Evolutionary conservation across 2,797 vertebrate species (phyloP), one percentile per base, ranked within the genome.

Genomic region (Meda fulgida): DNA sequence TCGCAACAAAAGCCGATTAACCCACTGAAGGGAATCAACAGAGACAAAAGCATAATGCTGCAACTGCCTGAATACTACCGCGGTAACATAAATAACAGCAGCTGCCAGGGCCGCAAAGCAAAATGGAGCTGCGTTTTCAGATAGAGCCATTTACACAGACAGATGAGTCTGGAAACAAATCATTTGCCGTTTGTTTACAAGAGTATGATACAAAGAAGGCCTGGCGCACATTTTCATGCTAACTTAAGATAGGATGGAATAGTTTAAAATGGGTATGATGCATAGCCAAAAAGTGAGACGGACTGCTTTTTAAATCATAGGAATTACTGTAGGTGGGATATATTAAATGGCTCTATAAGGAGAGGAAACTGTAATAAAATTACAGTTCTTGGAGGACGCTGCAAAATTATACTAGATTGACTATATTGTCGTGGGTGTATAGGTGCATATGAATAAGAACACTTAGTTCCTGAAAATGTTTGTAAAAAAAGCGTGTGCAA

Each of bases 81-180:
- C 40, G 5, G 26, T 60, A 83, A 76, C 83, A 88, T 90, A 88
- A 90, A 89, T 87, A 85, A 87, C 81, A 46, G 21, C 18, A 55
- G 18, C 85, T 85, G 87, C 69, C 84, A 84, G 82, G 51, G 76
- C 48, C 36, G 71, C 51, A 51, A 66, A 36, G 71, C 71, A 21
- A 82, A 91, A 89, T 86, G 55, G 83, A 84, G 53, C 79, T 63
- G 66, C 5, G 63, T 87, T 73, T 26, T 85, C 46, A 71, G 73
- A 85, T 87, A 88, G 87, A 73, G 82, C 77, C 67, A 85, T 88
- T 78, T 31, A 84, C 60, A 67, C 71, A 85, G 86, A 89, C 86
- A 69, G 85, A 90, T 88, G 81, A 86, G 72, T 26, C 80, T 66
- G 43, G 26, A 66, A 58, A 66, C 51, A 65, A 87, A 87, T 84